Percentiles rank a stretch among this genome's conserved stretches.
phyloP scores from a whole-genome alignment of 2,888 invertebrate genomes.

The Parapristionchus giblindavisi region DNA sequence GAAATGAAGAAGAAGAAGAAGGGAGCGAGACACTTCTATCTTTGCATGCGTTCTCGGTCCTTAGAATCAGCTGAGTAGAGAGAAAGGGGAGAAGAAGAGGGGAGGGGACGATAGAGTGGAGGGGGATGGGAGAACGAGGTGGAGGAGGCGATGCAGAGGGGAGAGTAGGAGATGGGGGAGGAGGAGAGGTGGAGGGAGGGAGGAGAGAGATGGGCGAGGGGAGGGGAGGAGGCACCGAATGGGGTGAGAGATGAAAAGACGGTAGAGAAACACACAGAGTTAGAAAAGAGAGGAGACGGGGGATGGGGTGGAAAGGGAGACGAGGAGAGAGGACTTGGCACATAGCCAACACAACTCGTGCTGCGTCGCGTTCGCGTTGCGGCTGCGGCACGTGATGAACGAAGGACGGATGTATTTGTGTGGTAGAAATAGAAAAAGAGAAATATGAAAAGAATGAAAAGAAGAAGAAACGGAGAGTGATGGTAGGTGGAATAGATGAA shows the following conservation, averaged over 20 bases:
- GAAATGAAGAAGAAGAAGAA: too few species aligned
- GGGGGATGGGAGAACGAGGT: neutral
- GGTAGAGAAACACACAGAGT: neutral
- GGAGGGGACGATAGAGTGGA: neutral
- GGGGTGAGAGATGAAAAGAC: neutral
- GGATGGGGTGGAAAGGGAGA: too few species aligned
- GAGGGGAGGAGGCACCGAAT: neutral
- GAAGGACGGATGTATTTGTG: neutral
- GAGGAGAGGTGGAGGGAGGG: neutral
- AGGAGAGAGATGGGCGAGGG: neutral
- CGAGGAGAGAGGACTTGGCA: neutral
- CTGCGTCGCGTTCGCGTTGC: slow-evolving; percentile 7
- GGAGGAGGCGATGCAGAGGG: neutral
- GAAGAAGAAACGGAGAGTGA: slow-evolving; percentile 32
- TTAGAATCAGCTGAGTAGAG: slow-evolving; percentile 32
- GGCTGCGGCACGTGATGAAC: neutral
- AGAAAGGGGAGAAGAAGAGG: slow-evolving; percentile 2
- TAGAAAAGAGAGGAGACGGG: too few species aligned
- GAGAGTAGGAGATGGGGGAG: neutral
- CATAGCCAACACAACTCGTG: neutral
- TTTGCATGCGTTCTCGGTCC: slow-evolving; percentile 25
- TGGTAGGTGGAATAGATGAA: slow-evolving; percentile 12
- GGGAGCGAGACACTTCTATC: slow-evolving; percentile 4
- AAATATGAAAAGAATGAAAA: slow-evolving; percentile 28
- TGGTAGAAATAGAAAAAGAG: neutral